These are phyloP conservation scores for Periophthalmus modestus DNA, from an alignment of 2,113 vertebrate species.

Conservation along the genomic window DNA sequence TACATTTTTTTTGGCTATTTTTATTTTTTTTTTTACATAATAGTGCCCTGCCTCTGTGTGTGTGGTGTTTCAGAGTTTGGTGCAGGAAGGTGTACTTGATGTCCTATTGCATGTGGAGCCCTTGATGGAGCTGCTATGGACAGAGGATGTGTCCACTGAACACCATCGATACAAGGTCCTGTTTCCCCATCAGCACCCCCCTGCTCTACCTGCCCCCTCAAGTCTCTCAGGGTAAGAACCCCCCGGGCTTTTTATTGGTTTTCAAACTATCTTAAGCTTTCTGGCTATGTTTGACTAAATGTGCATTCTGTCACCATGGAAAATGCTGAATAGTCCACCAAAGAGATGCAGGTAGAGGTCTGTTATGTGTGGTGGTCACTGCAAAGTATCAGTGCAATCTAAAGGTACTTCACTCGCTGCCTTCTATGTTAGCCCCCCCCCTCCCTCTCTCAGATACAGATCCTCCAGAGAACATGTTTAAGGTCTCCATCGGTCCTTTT, in stretches of 20 bases:
- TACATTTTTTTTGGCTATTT: too few relatives aligned
- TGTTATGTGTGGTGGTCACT: too few relatives aligned
- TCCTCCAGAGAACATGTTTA: slow-evolving; percentile 61
- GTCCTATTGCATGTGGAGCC: slow-evolving; percentile 67
- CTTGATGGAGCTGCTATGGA: slow-evolving; percentile 77
- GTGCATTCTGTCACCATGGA: too few relatives aligned
- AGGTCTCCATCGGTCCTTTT: slow-evolving; percentile 72
- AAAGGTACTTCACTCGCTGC: neutral
- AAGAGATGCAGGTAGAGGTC: too few relatives aligned
- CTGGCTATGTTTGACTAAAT: too few relatives aligned
- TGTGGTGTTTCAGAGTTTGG: slow-evolving; percentile 56
- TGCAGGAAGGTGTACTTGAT: slow-evolving; percentile 51
- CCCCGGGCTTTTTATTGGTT: too few relatives aligned
- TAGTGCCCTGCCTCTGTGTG: too few relatives aligned
- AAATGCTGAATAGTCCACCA: too few relatives aligned
- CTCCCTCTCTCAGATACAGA: slow-evolving; percentile 60
- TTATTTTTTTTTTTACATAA: too few relatives aligned
- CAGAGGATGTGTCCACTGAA: slow-evolving; percentile 46
- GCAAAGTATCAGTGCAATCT: neutral
- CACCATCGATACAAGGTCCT: slow-evolving; percentile 76
- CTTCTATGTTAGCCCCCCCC: neutral
- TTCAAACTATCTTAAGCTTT: too few relatives aligned
- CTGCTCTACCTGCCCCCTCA: slow-evolving; percentile 24
- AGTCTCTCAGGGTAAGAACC: slow-evolving; percentile 25
- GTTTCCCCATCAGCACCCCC: slow-evolving; percentile 67